Base-by-base conservation (phyloP, 2,113 vertebrate genomes). In the Calcarius ornatus region DNA sequence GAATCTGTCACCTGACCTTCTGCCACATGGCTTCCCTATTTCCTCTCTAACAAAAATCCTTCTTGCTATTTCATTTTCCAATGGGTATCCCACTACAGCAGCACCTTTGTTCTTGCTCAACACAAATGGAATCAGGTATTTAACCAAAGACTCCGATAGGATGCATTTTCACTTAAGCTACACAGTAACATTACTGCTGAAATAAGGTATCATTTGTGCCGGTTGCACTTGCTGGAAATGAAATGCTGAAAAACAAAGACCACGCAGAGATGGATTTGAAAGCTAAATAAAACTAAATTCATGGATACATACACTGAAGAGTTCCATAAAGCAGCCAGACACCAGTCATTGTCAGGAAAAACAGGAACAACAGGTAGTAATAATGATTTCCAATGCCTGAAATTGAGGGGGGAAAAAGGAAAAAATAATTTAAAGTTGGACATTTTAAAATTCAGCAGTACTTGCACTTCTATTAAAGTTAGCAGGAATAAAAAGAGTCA, bases 381-480 rank as follows among this genome's bases (percentile, higher is more conserved):
- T 92, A 97, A 94, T 99, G 99, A 96, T 99, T 99, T 94, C 99
- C 99, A 71, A 98, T 95, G 76, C 99, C 99, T 99, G 81, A 19
- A 94, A 77, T 88, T 35, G 83, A 90, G 56, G 70, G 40, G 59
- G 68, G 38, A 53, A 57, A 43, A 12, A 86, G 12, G 42, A 33
- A 88, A 86, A 88, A 85, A 56, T 69, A 69, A 0, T 11, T 75
- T 16, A 48, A 17, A 66, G 61, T 8, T 68, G 42, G 40, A 64
- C 31, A 68, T 35, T 75, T 85, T 83, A 60, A 80, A 93, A 69
- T 37, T 45, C 37, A 91, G 24, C 35, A 64, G 16, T 42, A 90
- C 35, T 77, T 73, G 65, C 15, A 73, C 60, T 88, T 63, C 21
- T 24, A 28, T n/a, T 56, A n/a, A 51, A 61, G 24, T 70, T 31